Conservation (phyloP, 2,113 vertebrate genomes). For the Nothobranchius furzeri region DNA sequence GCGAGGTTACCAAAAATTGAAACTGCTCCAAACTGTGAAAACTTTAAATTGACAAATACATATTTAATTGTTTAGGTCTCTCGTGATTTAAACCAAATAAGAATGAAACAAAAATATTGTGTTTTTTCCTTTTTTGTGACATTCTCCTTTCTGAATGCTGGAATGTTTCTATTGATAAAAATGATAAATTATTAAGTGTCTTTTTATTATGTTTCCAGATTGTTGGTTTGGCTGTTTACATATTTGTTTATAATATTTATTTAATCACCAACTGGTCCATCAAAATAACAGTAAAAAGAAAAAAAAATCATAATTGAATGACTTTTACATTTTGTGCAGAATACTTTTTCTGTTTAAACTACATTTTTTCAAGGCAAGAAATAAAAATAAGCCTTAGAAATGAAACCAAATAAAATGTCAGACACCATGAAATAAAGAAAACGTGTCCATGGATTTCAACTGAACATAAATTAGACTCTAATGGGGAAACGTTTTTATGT, state of each 20-base stretch:
- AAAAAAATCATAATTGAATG: too few relatives aligned
- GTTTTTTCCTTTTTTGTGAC: not conserved
- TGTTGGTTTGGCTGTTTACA: not conserved
- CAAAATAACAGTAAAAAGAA: too few relatives aligned
- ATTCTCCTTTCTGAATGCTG: not conserved
- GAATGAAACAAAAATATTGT: constrained; percentile 21
- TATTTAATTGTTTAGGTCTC: constrained; percentile 18
- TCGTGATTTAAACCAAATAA: constrained; percentile 13
- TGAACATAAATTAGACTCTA: too few relatives aligned
- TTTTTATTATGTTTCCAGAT: not conserved
- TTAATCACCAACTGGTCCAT: too few relatives aligned
- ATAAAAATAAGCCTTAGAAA: too few relatives aligned
- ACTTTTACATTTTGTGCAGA: too few relatives aligned
- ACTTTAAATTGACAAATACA: constrained; percentile 7
- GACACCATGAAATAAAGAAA: too few relatives aligned
- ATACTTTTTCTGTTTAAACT: too few relatives aligned
- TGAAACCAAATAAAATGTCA: too few relatives aligned
- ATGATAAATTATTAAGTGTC: constrained; percentile 1
- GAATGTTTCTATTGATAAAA: constrained; percentile 31
- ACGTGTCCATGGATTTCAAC: too few relatives aligned
- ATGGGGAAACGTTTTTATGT: too few relatives aligned
- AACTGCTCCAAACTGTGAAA: constrained; percentile 60
- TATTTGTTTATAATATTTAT: constrained; percentile 6
- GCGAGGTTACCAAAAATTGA: not conserved
- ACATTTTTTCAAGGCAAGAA: too few relatives aligned